These are phyloP conservation scores for Plutella xylostella DNA, from an alignment of 2,888 invertebrate species.

Conservation along the genomic window DNA sequence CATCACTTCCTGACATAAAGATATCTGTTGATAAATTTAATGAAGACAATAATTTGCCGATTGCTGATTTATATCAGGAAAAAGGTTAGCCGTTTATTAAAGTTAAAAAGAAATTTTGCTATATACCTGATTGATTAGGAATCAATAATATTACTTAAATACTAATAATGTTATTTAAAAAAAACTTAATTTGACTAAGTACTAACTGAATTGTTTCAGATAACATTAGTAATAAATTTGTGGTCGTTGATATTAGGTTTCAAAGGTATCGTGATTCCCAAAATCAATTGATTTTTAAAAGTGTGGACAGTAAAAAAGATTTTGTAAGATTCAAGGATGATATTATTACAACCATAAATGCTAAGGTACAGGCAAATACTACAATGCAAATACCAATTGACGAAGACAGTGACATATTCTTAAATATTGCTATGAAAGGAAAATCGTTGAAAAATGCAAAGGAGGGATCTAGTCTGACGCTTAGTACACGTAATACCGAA, in stretches of 20 bases:
- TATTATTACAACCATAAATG: conserved; percentile 27
- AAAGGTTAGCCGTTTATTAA: too few relatives aligned
- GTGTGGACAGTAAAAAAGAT: conserved; percentile 24
- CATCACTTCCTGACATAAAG: not conserved
- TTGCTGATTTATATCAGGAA: too few relatives aligned
- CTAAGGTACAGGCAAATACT: conserved; percentile 25
- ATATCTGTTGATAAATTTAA: not conserved
- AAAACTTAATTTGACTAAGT: not conserved
- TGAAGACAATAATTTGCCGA: not conserved
- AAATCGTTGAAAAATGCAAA: too few relatives aligned
- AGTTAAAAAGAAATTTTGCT: too few relatives aligned
- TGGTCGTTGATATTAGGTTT: conserved; percentile 32
- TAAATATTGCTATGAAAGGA: too few relatives aligned
- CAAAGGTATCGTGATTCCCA: conserved; percentile 31
- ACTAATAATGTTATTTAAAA: too few relatives aligned
- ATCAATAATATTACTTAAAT: too few relatives aligned
- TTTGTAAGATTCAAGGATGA: conserved; percentile 22
- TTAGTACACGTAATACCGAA: too few relatives aligned
- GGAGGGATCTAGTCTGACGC: too few relatives aligned
- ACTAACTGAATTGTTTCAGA: not conserved
- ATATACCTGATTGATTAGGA: too few relatives aligned
- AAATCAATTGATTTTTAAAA: conserved; percentile 31
- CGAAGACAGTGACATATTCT: conserved; percentile 30
- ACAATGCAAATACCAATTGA: conserved; percentile 35
- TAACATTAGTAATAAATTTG: conserved; percentile 7